Percentiles rank a stretch among this genome's conserved stretches.
These are phyloP conservation scores for Anoplopoma fimbria DNA, from an alignment of 2,113 vertebrate genomes.

Conservation along the genomic window DNA sequence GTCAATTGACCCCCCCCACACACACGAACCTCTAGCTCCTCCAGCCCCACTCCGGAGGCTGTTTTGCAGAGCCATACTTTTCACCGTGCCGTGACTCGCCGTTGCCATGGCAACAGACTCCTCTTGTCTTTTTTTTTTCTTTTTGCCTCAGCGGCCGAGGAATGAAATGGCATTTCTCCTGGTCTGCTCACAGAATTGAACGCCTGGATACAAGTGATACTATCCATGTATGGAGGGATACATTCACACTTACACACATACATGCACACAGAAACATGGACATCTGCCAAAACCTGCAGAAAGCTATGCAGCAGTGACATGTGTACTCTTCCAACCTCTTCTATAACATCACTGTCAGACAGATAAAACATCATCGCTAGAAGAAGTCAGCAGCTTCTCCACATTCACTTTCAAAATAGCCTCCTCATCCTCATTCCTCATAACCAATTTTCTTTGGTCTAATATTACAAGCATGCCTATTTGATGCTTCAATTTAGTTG, in stretches of 20 bases:
- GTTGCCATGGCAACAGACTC: slow-evolving; percentile 77
- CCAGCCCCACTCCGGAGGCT: slow-evolving; percentile 41
- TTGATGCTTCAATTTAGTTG: slow-evolving; percentile 1
- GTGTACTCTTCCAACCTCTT: background rate
- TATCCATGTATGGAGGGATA: background rate
- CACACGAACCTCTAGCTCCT: background rate
- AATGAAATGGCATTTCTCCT: slow-evolving; percentile 73
- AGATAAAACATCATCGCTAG: background rate
- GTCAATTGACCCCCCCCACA: slow-evolving; percentile 63
- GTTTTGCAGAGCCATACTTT: slow-evolving; percentile 50
- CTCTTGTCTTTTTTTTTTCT: slow-evolving; percentile 25
- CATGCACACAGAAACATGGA: background rate
- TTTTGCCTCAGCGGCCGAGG: slow-evolving; percentile 30
- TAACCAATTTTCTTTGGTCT: slow-evolving; percentile 3
- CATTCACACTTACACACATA: background rate
- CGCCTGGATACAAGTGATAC: background rate
- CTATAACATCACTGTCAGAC: slow-evolving; percentile 19
- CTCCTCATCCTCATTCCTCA: background rate
- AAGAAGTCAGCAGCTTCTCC: slow-evolving; percentile 11
- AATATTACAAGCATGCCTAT: background rate
- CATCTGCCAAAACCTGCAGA: background rate
- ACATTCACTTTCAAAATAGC: background rate
- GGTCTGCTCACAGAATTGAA: background rate
- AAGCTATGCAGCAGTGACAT: background rate
- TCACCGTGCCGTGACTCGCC: slow-evolving; percentile 61